These are phyloP conservation scores for Drosophila kambysellisi DNA, from an alignment of 2,888 invertebrate genomes.

Conservation along the genomic window DNA sequence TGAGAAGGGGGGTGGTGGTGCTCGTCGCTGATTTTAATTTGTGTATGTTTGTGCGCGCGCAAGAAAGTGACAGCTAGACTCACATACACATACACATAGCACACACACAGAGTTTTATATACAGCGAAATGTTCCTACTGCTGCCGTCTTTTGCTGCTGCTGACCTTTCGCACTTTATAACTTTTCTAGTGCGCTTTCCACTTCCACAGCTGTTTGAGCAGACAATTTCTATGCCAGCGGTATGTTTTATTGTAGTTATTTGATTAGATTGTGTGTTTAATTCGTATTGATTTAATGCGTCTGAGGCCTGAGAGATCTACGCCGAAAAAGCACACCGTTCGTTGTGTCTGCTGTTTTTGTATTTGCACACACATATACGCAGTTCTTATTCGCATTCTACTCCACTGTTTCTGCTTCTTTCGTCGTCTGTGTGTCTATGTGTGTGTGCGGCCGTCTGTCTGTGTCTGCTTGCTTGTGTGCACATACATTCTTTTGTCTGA, in stretches of 20 bases:
- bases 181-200: conserved; percentile 68
- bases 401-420: conserved; percentile 49
- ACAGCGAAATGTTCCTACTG: conserved; percentile 58
- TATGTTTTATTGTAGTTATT: conserved; percentile 26
- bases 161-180: conserved; percentile 83
- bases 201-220: conserved; percentile 63
- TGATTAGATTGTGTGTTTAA: conserved; percentile 40
- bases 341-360: conserved; percentile 62
- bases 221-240: conserved; percentile 29
- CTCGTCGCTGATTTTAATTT: conserved; percentile 66
- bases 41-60: conserved; percentile 75
- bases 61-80: conserved; percentile 81
- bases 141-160: conserved; percentile 51
- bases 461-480: conserved; percentile 22
- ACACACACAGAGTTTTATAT: conserved; percentile 33
- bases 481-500: conserved; percentile 60
- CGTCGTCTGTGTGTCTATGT: conserved; percentile 24
- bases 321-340: conserved; percentile 64
- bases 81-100: conserved; percentile 41
- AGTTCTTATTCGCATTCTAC: conserved; percentile 68
- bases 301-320: conserved; percentile 42
- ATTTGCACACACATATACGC: conserved; percentile 69
- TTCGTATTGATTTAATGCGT: conserved; percentile 47
- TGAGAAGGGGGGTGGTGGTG: conserved; percentile 23
- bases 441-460: conserved; percentile 10